Conservation (phyloP, 2,888 invertebrate species). For the Gisinianus flammeolus region DNA sequence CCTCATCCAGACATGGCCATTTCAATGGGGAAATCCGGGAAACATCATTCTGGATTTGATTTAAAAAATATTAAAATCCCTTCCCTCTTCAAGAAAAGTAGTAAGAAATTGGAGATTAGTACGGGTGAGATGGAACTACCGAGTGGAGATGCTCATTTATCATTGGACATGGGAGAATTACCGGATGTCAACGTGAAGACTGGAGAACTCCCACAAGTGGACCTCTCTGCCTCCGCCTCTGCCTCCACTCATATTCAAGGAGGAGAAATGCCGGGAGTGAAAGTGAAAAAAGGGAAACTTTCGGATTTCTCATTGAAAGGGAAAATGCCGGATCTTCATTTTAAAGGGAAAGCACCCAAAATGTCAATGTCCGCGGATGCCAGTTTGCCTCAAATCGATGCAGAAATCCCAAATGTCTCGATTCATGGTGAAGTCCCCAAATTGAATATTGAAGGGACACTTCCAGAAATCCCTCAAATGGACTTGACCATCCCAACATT, state of each 20-base stretch:
- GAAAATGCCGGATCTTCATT: not conserved
- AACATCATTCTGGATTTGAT: not conserved
- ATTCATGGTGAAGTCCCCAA: not conserved
- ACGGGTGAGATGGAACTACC: not conserved
- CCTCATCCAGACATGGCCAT: not conserved
- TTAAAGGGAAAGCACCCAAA: slow-evolving; percentile 4
- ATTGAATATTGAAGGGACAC: not conserved
- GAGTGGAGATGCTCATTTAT: not conserved
- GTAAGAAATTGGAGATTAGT: slow-evolving; percentile 6
- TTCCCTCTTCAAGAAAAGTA: slow-evolving; percentile 12
- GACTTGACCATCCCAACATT: not conserved
- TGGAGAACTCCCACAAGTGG: not conserved
- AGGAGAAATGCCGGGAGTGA: not conserved
- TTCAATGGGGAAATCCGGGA: not conserved
- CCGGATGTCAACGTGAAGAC: not conserved
- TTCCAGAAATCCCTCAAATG: no score
- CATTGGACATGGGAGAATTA: not conserved
- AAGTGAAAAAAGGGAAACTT: slow-evolving; percentile 12
- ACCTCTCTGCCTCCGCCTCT: not conserved
- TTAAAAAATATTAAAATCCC: slow-evolving; percentile 13
- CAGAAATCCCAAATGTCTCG: slow-evolving; percentile 5
- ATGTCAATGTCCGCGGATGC: not conserved
- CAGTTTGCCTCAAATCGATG: not conserved
- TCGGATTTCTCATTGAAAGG: slow-evolving; percentile 9
- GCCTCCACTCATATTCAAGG: not conserved